Conservation (phyloP, 2,888 invertebrate species). For the Parapristionchus giblindavisi region DNA sequence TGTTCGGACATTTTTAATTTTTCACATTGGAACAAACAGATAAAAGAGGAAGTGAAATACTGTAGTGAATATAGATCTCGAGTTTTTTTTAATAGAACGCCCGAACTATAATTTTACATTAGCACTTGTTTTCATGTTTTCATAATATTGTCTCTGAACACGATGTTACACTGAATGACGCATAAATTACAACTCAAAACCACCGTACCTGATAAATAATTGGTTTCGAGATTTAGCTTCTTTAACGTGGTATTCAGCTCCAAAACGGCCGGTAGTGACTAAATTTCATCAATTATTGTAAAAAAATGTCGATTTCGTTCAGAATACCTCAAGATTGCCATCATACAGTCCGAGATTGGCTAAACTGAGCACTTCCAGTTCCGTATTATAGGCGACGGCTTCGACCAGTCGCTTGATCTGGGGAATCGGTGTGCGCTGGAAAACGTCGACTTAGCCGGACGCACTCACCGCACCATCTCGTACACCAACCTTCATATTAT, state of each 20-base stretch:
- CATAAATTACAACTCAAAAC: too few species aligned
- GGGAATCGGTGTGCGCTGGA: conserved; percentile 68
- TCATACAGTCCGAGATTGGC: conserved; percentile 93
- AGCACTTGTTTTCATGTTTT: too few species aligned
- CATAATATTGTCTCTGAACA: too few species aligned
- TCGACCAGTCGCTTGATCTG: conserved; percentile 83
- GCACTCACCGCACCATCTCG: neutral
- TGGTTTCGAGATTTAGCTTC: conserved; percentile 81
- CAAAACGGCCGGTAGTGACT: conserved; percentile 76
- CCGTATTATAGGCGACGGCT: conserved; percentile 87
- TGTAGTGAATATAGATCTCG: too few species aligned
- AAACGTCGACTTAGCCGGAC: neutral
- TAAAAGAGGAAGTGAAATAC: too few species aligned
- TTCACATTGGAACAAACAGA: too few species aligned
- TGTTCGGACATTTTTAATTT: too few species aligned
- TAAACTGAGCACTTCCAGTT: conserved; percentile 88
- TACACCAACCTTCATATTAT: conserved; percentile 90
- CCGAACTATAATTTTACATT: too few species aligned
- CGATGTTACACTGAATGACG: too few species aligned
- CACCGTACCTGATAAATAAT: conserved; percentile 75
- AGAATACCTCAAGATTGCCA: conserved; percentile 78
- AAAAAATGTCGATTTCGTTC: neutral
- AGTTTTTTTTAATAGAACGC: too few species aligned
- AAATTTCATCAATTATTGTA: conserved; percentile 51
- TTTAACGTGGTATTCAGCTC: conserved; percentile 71